These are phyloP conservation scores for Rhyacophila brunnea DNA, from an alignment of 1,140 invertebrate species.

Conservation along the genomic window DNA sequence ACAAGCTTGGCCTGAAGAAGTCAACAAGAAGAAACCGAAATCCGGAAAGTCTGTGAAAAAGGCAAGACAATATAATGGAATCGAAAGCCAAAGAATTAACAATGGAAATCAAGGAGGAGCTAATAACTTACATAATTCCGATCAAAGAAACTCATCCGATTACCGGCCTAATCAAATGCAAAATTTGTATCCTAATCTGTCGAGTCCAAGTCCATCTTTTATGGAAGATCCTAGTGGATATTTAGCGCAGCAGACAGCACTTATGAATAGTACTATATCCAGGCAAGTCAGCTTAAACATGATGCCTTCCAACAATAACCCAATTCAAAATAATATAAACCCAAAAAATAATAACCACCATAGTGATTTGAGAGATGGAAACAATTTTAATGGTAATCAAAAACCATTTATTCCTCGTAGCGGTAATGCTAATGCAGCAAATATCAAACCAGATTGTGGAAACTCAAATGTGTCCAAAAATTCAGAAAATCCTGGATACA, in stretches of 20 bases:
- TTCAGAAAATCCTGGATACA: constrained; percentile 17
- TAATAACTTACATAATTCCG: constrained; percentile 19
- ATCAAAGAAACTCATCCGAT: constrained; percentile 20
- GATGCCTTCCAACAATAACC: constrained; percentile 44
- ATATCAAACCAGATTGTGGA: constrained; percentile 3
- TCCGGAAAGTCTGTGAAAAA: constrained; percentile 57
- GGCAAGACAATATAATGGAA: constrained; percentile 45
- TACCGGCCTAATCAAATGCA: constrained; percentile 18
- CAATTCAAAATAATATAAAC: constrained; percentile 25
- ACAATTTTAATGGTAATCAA: constrained; percentile 13
- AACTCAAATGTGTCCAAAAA: constrained; percentile 18
- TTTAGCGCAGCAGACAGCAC: constrained; percentile 79
- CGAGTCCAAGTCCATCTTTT: constrained; percentile 55
- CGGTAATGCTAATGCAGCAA: not conserved
- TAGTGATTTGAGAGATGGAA: constrained; percentile 9
- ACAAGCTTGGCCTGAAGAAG: constrained; percentile 62
- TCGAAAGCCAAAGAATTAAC: constrained; percentile 24
- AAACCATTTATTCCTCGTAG: constrained; percentile 19
- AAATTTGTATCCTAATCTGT: constrained; percentile 5
- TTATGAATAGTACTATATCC: constrained; percentile 80
- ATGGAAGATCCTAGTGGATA: constrained; percentile 89
- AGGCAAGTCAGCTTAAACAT: constrained; percentile 63
- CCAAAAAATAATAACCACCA: constrained; percentile 20
- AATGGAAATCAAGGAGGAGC: constrained; percentile 7
- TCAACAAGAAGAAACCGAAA: constrained; percentile 64